Base-by-base conservation (phyloP, 2,888 invertebrate species). In the Piscicola geometra region DNA sequence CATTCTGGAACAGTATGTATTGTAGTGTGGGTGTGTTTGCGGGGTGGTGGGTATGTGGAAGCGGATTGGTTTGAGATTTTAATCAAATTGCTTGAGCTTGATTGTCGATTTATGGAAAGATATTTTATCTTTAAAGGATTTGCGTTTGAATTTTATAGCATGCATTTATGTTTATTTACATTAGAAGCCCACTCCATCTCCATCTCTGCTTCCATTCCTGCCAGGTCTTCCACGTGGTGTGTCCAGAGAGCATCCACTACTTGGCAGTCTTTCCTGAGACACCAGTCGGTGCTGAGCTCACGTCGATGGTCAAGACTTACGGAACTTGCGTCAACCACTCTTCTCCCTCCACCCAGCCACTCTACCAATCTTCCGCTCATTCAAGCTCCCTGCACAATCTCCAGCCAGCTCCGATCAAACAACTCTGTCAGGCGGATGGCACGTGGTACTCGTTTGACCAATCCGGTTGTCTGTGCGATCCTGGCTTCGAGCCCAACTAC, bases 291-390 rank as follows among this genome's bases (percentile, higher is more conserved):
- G 21, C 64, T 2, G 28, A 35, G 1, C 28, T 36, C 1, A 73
- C 33, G 9, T 73, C 73, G 35, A 21, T 73, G 33, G 64, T 73
- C 25, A 64, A 73, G 25, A 36, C 64, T 15, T 30, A 32, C n/a
- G 73, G 73, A n/a, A 41, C 60, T n/a, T 73, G 73, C 36, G 64
- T 73, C 1, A 52, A 60, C 21, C 52, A 73, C 52, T 60, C 73
- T 35, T 33, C 56, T 32, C 64, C 64, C 5, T 32, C 28, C 25
- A 15, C 33, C n/a, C 33, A 30, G 32, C 12, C 21, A 5, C 33
- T 21, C 9, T 28, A 21, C 3, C 50, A 28, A 3, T 25, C n/a
- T 21, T 30, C n/a, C 30, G 30, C 21, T 0, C 18, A 25, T 30
- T 35, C 21, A 5, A 25, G 25, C 2, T n/a, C 36, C 21, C 30